Conservation (phyloP, 2,797 vertebrate species). For the Gymnoscopelus braueri region DNA sequence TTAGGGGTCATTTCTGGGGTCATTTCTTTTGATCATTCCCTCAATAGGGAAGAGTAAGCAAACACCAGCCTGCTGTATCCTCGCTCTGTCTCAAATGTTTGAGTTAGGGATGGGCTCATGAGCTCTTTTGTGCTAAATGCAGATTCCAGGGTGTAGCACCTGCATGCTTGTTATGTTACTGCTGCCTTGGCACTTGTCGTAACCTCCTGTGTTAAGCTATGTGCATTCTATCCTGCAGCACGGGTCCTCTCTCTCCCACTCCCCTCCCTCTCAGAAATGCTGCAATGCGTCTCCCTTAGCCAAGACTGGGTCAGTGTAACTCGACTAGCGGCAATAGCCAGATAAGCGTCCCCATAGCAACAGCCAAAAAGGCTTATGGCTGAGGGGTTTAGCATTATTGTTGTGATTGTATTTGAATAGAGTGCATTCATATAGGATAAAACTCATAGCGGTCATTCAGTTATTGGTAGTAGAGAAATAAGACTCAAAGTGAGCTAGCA, state of each 20-base stretch:
- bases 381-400: conserved; percentile 48
- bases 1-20: not conserved
- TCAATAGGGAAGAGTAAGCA: conserved; percentile 32
- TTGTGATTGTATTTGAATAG: conserved; percentile 51
- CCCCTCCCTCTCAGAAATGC: conserved; percentile 80
- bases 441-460: conserved; percentile 4
- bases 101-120: conserved; percentile 18
- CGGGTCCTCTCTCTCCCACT: conserved; percentile 25
- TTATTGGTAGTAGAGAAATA: conserved; percentile 1
- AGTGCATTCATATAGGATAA: conserved; percentile 36
- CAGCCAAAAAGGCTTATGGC: conserved; percentile 65
- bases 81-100: conserved; percentile 6
- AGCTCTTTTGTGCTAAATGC: conserved; percentile 67
- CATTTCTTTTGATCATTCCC: conserved; percentile 17
- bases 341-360: conserved; percentile 79
- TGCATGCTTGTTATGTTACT: conserved; percentile 35
- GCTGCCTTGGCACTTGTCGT: conserved; percentile 37
- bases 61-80: conserved; percentile 28
- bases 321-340: conserved; percentile 61
- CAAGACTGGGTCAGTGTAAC: conserved; percentile 85
- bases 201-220: conserved; percentile 49
- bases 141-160: conserved; percentile 52
- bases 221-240: conserved; percentile 62
- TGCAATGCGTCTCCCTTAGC: conserved; percentile 86
- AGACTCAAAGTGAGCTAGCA: not conserved